These are phyloP conservation scores for Lycocerus yunnanus DNA, from an alignment of 2,888 invertebrate species.

Conservation along the genomic window DNA sequence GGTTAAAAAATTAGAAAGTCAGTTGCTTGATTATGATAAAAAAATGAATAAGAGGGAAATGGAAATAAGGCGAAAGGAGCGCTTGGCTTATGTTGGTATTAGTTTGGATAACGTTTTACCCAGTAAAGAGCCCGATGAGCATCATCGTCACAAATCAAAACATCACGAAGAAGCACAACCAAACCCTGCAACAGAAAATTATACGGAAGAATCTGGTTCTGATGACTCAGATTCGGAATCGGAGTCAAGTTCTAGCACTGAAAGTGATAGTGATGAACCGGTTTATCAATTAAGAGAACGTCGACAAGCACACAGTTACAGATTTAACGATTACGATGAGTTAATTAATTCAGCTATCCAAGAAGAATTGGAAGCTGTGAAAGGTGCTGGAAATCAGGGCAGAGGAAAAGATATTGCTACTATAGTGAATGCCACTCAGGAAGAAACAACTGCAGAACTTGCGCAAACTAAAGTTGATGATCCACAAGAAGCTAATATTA, in stretches of 20 bases:
- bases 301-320: conserved; percentile 78
- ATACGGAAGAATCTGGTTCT: conserved; percentile 38
- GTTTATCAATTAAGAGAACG: conserved; percentile 85
- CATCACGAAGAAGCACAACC: conserved; percentile 50
- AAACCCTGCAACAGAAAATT: conserved; percentile 42
- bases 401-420: conserved; percentile 93
- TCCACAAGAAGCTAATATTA: neutral
- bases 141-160: conserved; percentile 37
- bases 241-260: conserved; percentile 38
- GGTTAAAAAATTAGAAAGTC: conserved; percentile 73
- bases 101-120: conserved; percentile 73
- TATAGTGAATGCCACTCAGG: conserved; percentile 78
- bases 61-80: conserved; percentile 69
- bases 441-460: conserved; percentile 44
- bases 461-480: conserved; percentile 24
- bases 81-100: conserved; percentile 75
- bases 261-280: conserved; percentile 68
- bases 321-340: conserved; percentile 93
- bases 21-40: conserved; percentile 77
- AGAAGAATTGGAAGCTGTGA: conserved; percentile 75
- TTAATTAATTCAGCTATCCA: conserved; percentile 91
- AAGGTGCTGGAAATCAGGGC: conserved; percentile 79
- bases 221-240: conserved; percentile 39
- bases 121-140: conserved; percentile 42
- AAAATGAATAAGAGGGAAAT: conserved; percentile 68